Evolutionary conservation across 2,888 invertebrate species (phyloP), one percentile per base, ranked within the genome.

Genomic region (Pristionchus entomophagus): DNA sequence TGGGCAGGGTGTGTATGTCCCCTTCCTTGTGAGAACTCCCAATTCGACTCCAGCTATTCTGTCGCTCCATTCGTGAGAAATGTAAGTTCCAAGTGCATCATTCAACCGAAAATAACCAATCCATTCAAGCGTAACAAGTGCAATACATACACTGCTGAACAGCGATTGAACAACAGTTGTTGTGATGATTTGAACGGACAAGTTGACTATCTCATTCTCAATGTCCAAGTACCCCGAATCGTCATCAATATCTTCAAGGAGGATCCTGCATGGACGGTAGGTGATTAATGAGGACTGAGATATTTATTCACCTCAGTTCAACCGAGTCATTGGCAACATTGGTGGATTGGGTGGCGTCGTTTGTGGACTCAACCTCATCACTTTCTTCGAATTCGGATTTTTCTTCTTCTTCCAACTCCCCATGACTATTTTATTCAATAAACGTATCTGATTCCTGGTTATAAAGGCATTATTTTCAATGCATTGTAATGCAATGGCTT

Each of bases 1-100:
- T 89, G 89, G 89, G n/a, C 80, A 6, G 51, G 41, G 6, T 89
- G 89, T 38, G 53, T 29, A 1, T 89, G 89, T 86, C 87, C 89
- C 3, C 85, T 53, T n/a, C 87, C 89, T 0, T 89, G 89, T 65
- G 45, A 81, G 6, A 85, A 87, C n/a, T 82, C 51, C 6, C 78
- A 87, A 35, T 88, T 78, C 73, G 51, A 59, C 51, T 51, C 53
- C 22, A 35, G 45, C 19, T 86, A 49, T n/a, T 41, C 77, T 10
- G 22, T n/a, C 8, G 32, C 82, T 3, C 51, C 59, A 0, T 59
- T 87, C 41, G 62, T 73, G 10, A 41, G 32, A 29, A 35, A n/a
- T 78, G 85, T 87, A 22, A 69, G 84, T 65, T n/a, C n/a, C n/a
- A n/a, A n/a, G n/a, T n/a, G n/a, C n/a, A n/a, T n/a, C n/a, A n/a